Base-by-base conservation (phyloP, 2,888 invertebrate genomes). In the Barypeithes pellucidus region DNA sequence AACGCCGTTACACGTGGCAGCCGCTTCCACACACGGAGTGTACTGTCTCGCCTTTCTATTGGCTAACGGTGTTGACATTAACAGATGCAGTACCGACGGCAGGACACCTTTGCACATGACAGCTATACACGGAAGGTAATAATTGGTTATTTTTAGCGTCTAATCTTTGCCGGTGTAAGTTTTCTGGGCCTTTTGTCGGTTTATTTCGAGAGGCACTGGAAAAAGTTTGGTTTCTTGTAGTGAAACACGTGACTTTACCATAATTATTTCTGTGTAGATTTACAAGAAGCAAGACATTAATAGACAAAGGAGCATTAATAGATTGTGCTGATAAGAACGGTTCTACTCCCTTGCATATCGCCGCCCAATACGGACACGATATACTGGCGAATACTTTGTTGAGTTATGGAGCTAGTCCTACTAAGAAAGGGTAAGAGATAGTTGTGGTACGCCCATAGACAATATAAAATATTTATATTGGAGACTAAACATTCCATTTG, bases 41-140 rank as follows among this genome's bases (percentile, higher is more conserved):
- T 88, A 88, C 45, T 91, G 91, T 82, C 82, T 91, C 61, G 88
- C 89, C 78, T 86, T 88, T 67, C 83, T 91, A 52, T 84, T 91
- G 47, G 86, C 86, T 18, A 87, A 88, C 70, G 87, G 84, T 2
- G 89, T 88, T 0, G 87, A 88, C 72, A 86, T 90, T 20, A 89
- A 90, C 79, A 86, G 87, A 41, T 88, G 88, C 80, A 89, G 89
- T 76, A 83, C 86, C 63, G 90, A 90, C 80, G 90, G 90, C 0
- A 84, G 89, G 61, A 90, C 91, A 3, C 89, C 91, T 0, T 85
- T 91, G 45, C 91, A 91, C 79, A 90, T 91, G 90, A 90, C 91
- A n/a, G 90, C 91, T 7, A 88, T 90, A 77, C 89, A 91, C 82
- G 91, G 91, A 20, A 85, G 90, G 73, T 70, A 54, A 65, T 2